Evolutionary conservation across 2,888 invertebrate genomes (phyloP).

Genomic region (Drosophila austrosaltans): DNA sequence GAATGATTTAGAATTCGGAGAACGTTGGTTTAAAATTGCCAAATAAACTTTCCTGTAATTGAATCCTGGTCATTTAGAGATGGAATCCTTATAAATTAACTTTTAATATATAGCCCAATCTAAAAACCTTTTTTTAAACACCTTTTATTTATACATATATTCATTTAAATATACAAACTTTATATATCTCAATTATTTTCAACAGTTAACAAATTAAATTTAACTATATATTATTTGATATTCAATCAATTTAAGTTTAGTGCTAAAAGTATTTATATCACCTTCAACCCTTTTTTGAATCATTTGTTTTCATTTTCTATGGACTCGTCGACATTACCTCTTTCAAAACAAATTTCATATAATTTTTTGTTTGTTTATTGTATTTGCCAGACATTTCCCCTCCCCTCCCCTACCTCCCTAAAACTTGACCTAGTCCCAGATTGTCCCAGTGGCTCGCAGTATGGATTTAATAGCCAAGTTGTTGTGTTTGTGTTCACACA

Average conservation of each 20-base stretch:
- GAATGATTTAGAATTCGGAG: too few relatives aligned
- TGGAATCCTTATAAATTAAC: too few relatives aligned
- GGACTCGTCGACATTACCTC: not conserved
- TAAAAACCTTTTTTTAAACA: too few relatives aligned
- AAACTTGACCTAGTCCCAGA: constrained; percentile 7
- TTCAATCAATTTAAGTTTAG: not conserved
- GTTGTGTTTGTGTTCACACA: not conserved
- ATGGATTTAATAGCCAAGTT: constrained; percentile 1
- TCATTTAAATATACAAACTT: too few relatives aligned
- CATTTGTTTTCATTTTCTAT: constrained; percentile 4
- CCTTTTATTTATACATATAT: too few relatives aligned
- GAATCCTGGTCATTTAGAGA: too few relatives aligned
- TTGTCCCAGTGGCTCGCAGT: not conserved
- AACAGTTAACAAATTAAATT: too few relatives aligned
- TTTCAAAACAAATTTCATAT: constrained; percentile 12
- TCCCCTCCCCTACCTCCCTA: not conserved
- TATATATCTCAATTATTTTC: too few relatives aligned
- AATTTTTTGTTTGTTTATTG: constrained; percentile 2
- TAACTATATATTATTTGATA: not conserved
- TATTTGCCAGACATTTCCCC: not conserved
- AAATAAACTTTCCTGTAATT: too few relatives aligned
- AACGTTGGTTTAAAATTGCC: too few relatives aligned
- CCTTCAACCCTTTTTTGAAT: not conserved
- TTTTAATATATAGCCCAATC: too few relatives aligned
- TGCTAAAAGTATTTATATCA: not conserved